Conservation (phyloP, 2,797 vertebrate species). For the Steatocranus sp. region DNA sequence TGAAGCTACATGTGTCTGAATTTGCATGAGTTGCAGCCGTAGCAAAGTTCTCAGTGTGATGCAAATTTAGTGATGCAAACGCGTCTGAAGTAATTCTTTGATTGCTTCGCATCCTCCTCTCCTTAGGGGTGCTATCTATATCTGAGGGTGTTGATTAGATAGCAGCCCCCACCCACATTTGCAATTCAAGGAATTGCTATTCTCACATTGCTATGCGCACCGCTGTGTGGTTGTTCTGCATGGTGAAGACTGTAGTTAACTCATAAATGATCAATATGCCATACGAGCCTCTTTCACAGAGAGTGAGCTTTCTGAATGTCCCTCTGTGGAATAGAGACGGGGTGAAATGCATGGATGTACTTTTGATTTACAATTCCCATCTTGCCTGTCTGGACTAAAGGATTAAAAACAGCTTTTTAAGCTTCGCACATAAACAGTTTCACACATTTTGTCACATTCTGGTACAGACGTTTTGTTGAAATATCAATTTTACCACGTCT, state of each 20-base stretch:
- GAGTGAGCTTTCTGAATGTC: not conserved
- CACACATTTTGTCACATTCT: conserved; percentile 14
- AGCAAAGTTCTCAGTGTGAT: not conserved
- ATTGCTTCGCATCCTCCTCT: conserved; percentile 22
- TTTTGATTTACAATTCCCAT: not conserved
- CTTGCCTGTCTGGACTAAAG: not conserved
- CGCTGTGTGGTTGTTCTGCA: not conserved
- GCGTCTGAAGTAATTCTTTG: conserved; percentile 7
- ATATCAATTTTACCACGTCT: not conserved
- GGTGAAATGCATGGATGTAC: not conserved
- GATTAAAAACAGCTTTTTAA: not conserved
- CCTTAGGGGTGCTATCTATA: conserved; percentile 39
- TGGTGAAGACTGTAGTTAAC: not conserved
- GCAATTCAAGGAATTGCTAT: conserved; percentile 6
- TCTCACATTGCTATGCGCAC: not conserved
- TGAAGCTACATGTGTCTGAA: not conserved
- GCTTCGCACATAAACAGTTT: not conserved
- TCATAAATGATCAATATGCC: not conserved
- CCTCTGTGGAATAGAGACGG: not conserved
- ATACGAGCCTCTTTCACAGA: not conserved
- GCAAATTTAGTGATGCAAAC: not conserved
- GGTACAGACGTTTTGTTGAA: not conserved
- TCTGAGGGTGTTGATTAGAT: conserved; percentile 56
- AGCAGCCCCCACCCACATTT: conserved; percentile 25
- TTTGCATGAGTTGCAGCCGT: not conserved